These are phyloP conservation scores for Drosophila kuntzei DNA, from an alignment of 2,888 invertebrate species.

Conservation along the genomic window DNA sequence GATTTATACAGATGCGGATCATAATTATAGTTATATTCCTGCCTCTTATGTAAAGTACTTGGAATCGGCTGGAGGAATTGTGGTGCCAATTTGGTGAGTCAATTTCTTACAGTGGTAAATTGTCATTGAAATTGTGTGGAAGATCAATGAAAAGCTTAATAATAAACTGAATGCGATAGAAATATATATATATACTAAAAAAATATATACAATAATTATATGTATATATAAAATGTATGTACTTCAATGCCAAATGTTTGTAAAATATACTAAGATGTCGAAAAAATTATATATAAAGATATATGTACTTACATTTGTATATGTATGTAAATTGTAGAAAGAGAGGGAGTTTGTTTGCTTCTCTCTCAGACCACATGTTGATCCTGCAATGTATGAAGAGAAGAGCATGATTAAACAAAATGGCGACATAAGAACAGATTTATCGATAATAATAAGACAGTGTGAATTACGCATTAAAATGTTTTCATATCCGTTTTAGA, in stretches of 20 bases:
- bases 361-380: not conserved
- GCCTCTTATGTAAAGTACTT: constrained; percentile 94
- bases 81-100: constrained; percentile 92
- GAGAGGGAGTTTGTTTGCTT: not conserved
- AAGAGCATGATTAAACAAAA: constrained; percentile 29
- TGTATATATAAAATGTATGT: not conserved
- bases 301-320: too few relatives aligned
- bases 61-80: constrained; percentile 93
- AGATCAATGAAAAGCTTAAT: not conserved
- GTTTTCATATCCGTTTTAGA: too few relatives aligned
- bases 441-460: too few relatives aligned
- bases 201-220: not conserved
- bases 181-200: too few relatives aligned
- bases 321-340: too few relatives aligned
- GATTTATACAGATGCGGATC: constrained; percentile 84
- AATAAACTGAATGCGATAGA: not conserved
- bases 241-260: not conserved
- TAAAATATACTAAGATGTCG: not conserved
- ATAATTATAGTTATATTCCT: constrained; percentile 90
- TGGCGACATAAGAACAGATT: not conserved
- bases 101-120: not conserved
- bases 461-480: too few relatives aligned
- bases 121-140: not conserved
- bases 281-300: too few relatives aligned
- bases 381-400: constrained; percentile 47